These are phyloP conservation scores for Protodeltote pygarga DNA, from an alignment of 2,888 invertebrate genomes.

Conservation along the genomic window DNA sequence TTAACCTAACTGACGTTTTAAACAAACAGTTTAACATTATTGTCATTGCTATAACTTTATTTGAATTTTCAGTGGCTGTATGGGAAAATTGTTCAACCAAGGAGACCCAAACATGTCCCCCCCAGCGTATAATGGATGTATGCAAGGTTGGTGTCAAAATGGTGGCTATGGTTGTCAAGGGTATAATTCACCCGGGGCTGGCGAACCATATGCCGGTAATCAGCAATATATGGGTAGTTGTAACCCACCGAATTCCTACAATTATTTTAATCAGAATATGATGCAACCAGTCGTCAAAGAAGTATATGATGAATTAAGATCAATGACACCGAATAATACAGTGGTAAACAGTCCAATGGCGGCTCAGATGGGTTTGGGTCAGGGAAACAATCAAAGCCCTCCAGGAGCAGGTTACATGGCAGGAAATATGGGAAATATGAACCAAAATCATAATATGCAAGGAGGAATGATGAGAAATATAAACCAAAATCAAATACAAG, in stretches of 20 bases:
- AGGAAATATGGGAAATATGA: conserved; percentile 31
- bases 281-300: conserved; percentile 79
- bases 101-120: conserved; percentile 42
- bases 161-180: conserved; percentile 45
- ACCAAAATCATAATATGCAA: conserved; percentile 40
- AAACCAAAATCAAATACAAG: conserved; percentile 43
- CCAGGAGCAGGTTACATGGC: conserved; percentile 4
- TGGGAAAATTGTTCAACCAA: conserved; percentile 74
- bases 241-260: conserved; percentile 74
- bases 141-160: conserved; percentile 59
- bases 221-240: conserved; percentile 60
- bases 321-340: conserved; percentile 70
- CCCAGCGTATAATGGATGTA: conserved; percentile 57
- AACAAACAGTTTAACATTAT: not conserved
- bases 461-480: conserved; percentile 31
- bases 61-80: conserved; percentile 74
- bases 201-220: conserved; percentile 55
- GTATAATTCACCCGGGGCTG: conserved; percentile 50
- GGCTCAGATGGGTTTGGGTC: conserved; percentile 62
- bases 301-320: conserved; percentile 75
- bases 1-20: no score
- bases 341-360: conserved; percentile 68
- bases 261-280: conserved; percentile 71
- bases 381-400: conserved; percentile 27
- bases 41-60: not conserved